A percentile compares a stretch with the other conserved stretches of the same genome.
Evolutionary conservation across 2,888 invertebrate genomes (phyloP).

Genomic region (Stenchaetothrips biformis): DNA sequence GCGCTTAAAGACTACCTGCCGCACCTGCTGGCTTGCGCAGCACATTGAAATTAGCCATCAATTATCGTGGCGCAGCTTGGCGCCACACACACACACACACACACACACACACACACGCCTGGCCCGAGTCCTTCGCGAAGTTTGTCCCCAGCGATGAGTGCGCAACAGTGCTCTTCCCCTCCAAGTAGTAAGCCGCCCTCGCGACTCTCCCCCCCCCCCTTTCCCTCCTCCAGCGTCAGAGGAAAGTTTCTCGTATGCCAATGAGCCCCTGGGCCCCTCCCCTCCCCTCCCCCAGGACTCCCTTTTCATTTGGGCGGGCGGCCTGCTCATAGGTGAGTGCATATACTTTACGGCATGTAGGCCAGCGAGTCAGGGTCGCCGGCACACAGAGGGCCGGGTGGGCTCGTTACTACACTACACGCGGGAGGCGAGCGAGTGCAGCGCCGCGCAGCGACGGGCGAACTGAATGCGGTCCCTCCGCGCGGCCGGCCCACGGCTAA

Average conservation of each 20-base stretch:
- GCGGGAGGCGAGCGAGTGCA: neutral
- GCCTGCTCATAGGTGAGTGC: slow-evolving; percentile 5
- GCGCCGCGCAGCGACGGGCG: neutral
- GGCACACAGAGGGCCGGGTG: neutral
- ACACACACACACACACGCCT: too few species aligned
- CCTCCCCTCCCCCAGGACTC: neutral
- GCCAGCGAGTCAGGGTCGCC: slow-evolving; percentile 13
- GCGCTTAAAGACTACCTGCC: too few species aligned
- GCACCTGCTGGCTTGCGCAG: too few species aligned
- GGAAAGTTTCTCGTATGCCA: slow-evolving; percentile 20
- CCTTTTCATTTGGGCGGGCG: neutral
- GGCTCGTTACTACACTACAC: neutral
- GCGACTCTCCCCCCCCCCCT: neutral
- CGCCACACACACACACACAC: too few species aligned
- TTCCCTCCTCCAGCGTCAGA: neutral
- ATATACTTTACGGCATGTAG: neutral
- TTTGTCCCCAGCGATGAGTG: neutral
- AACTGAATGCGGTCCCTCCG: too few species aligned
- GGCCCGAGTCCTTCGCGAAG: neutral
- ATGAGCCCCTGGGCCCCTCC: neutral
- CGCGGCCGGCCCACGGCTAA: too few species aligned
- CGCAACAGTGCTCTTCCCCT: neutral
- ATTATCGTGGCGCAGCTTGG: too few species aligned
- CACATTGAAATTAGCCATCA: too few species aligned
- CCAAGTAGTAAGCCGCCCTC: neutral